Evolutionary conservation across 2,888 invertebrate genomes (phyloP).

Genomic region (Seira ritae): DNA sequence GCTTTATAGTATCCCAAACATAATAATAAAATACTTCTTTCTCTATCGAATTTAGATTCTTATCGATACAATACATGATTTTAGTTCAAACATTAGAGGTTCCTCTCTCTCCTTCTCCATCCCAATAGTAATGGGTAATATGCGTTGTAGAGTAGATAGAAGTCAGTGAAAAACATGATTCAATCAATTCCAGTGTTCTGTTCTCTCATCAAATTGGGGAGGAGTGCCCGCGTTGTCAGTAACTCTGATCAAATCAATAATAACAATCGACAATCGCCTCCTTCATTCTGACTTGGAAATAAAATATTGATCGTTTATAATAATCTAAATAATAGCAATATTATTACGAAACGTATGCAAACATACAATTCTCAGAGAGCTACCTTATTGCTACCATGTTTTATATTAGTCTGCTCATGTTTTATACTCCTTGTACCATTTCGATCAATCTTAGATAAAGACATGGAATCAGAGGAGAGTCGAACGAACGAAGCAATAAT

Average conservation of each 20-base stretch:
- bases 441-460: not conserved
- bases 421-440: constrained; percentile 7
- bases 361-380: no score
- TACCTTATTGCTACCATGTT: no score
- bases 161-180: constrained; percentile 61
- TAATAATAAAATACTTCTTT: no score
- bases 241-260: constrained; percentile 59
- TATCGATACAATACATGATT: not conserved
- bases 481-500: constrained; percentile 32
- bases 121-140: no score
- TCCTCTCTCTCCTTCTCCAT: constrained; percentile 33
- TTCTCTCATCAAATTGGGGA: constrained; percentile 63
- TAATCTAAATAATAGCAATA: constrained; percentile 34
- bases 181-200: constrained; percentile 61
- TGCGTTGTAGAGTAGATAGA: constrained; percentile 50
- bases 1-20: no score
- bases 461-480: constrained; percentile 35
- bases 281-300: not conserved
- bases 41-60: constrained; percentile 5
- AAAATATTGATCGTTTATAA: not conserved
- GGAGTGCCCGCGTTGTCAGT: constrained; percentile 64
- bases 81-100: not conserved
- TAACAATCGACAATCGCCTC: constrained; percentile 35
- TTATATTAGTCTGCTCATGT: not conserved
- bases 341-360: constrained; percentile 9